phyloP scores from a whole-genome alignment of 2,797 vertebrate genomes.

The Pangasius sanitwongsei region DNA sequence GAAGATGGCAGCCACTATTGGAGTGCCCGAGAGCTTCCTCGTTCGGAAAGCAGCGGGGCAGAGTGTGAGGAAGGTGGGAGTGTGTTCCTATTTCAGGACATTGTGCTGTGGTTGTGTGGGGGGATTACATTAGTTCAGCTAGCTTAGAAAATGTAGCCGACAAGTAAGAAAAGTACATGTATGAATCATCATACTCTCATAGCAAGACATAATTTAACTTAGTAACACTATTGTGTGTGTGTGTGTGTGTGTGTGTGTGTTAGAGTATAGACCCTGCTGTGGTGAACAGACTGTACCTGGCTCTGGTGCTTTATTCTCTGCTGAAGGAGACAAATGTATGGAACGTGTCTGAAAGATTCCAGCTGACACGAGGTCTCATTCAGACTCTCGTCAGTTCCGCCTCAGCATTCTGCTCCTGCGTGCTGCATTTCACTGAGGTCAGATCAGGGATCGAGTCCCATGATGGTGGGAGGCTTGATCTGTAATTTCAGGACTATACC shows the following conservation, averaged over 20 bases:
- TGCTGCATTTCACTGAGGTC: slow-evolving; percentile 94
- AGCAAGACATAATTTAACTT: not conserved
- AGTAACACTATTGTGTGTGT: not conserved
- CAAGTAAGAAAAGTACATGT: not conserved
- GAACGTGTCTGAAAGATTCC: slow-evolving; percentile 86
- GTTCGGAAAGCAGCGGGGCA: slow-evolving; percentile 90
- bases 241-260: slow-evolving; percentile 37
- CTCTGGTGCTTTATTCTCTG: slow-evolving; percentile 83
- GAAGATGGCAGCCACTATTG: slow-evolving; percentile 81
- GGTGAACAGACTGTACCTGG: slow-evolving; percentile 84
- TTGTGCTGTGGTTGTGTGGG: not conserved
- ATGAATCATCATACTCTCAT: not conserved
- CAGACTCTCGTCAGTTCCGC: slow-evolving; percentile 87
- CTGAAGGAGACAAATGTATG: slow-evolving; percentile 89
- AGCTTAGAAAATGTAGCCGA: not conserved
- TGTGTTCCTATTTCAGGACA: slow-evolving; percentile 10
- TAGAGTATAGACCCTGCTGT: slow-evolving; percentile 76
- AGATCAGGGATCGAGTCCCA: not conserved
- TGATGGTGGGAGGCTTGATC: not conserved
- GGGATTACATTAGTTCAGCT: not conserved
- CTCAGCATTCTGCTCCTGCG: slow-evolving; percentile 88
- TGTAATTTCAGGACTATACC: not conserved
- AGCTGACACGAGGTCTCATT: slow-evolving; percentile 85
- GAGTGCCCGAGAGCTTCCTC: slow-evolving; percentile 89
- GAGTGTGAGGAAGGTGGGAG: slow-evolving; percentile 84